Evolutionary conservation across 2,888 invertebrate genomes (phyloP).

Genomic region (Pterostichus madidus): DNA sequence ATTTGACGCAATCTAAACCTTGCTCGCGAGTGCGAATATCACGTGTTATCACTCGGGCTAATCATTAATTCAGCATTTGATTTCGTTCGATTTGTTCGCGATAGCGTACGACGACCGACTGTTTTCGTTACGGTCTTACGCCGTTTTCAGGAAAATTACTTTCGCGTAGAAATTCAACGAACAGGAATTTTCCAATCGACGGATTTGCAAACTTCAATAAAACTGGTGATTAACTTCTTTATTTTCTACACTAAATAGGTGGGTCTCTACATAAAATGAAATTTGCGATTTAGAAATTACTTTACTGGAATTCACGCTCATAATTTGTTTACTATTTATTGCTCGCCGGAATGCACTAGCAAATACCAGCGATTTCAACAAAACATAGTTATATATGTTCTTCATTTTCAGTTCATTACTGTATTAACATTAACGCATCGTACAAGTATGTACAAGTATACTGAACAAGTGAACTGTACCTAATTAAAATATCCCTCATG

Average conservation of each 20-base stretch:
- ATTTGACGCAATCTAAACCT: constrained; percentile 50
- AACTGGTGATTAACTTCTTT: constrained; percentile 58
- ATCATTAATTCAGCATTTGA: constrained; percentile 55
- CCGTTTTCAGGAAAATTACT: constrained; percentile 59
- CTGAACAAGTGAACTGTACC: no score
- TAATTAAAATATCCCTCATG: no score
- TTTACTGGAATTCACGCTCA: constrained; percentile 34
- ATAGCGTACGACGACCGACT: background rate
- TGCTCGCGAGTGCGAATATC: constrained; percentile 36
- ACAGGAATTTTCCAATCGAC: constrained; percentile 60
- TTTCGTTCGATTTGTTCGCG: constrained; percentile 48
- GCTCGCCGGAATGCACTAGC: constrained; percentile 17
- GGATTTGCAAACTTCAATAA: constrained; percentile 58
- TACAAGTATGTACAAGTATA: no score
- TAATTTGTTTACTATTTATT: constrained; percentile 46
- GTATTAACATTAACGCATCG: background rate
- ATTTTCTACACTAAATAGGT: constrained; percentile 48
- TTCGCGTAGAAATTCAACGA: constrained; percentile 60
- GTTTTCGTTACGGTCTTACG: constrained; percentile 29
- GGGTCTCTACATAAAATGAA: constrained; percentile 14
- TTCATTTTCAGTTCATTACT: constrained; percentile 45
- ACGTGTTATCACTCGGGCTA: constrained; percentile 51
- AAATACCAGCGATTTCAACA: constrained; percentile 25
- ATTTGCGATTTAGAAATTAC: constrained; percentile 46
- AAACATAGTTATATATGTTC: constrained; percentile 41